These are phyloP conservation scores for Amphibalanus amphitrite DNA, from an alignment of 1,140 invertebrate species.

Conservation along the genomic window DNA sequence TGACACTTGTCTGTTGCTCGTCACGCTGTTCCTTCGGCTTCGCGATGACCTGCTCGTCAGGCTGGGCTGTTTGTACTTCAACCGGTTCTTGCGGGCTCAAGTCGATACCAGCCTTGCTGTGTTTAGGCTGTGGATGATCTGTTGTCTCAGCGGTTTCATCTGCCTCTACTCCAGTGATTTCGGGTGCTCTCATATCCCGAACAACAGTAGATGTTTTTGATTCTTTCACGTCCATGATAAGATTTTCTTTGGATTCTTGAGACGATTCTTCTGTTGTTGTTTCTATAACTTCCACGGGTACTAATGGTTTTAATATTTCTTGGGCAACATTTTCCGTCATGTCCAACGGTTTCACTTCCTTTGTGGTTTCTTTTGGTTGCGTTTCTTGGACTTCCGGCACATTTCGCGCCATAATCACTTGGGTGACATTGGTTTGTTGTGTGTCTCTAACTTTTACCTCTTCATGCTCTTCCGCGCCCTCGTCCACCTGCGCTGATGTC, in stretches of 20 bases:
- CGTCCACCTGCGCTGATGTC: too few relatives aligned
- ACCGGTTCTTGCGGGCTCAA: too few relatives aligned
- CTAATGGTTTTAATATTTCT: conserved; percentile 11
- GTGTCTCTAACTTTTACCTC: too few relatives aligned
- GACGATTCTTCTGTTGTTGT: conserved; percentile 15
- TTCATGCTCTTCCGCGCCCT: too few relatives aligned
- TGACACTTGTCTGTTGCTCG: too few relatives aligned
- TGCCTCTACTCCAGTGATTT: too few relatives aligned
- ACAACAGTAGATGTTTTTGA: conserved; percentile 15
- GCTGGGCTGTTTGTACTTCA: too few relatives aligned
- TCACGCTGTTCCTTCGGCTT: too few relatives aligned
- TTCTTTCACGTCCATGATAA: conserved; percentile 6
- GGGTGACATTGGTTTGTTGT: background rate
- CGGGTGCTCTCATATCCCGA: conserved; percentile 7
- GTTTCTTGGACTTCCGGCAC: background rate
- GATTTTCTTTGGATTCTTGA: conserved; percentile 12
- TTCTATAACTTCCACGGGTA: conserved; percentile 17
- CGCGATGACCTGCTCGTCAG: too few relatives aligned
- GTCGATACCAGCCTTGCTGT: too few relatives aligned
- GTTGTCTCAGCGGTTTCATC: too few relatives aligned
- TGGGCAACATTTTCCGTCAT: conserved; percentile 3
- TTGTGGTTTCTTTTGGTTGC: conserved; percentile 14
- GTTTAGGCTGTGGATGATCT: too few relatives aligned
- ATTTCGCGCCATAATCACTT: background rate
- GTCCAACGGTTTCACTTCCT: conserved; percentile 14